A percentile compares a stretch with the other conserved stretches of the same genome.
These are phyloP conservation scores for Takifugu bimaculatus DNA, from an alignment of 2,113 vertebrate species.

Conservation along the genomic window DNA sequence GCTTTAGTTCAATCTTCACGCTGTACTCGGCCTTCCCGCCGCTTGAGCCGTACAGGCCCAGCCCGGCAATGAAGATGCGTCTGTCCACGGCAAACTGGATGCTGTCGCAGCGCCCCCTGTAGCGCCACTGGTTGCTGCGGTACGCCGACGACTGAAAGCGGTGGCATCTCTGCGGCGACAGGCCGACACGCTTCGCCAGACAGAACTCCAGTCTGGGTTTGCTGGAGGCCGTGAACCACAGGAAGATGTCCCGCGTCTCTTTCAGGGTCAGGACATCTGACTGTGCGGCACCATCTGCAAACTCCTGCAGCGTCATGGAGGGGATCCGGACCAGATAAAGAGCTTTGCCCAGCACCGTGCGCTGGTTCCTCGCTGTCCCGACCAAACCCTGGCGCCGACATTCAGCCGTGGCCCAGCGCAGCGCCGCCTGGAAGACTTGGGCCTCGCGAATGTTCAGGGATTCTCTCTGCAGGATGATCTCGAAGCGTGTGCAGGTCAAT, in stretches of 20 bases:
- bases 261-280: constrained; percentile 86
- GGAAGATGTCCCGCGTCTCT: constrained; percentile 87
- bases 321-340: constrained; percentile 88
- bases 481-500: constrained; percentile 89
- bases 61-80: constrained; percentile 88
- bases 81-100: constrained; percentile 94
- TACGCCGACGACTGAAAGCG: constrained; percentile 91
- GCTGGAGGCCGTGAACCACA: constrained; percentile 89
- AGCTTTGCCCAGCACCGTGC: constrained; percentile 83
- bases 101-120: constrained; percentile 91
- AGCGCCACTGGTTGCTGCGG: constrained; percentile 95
- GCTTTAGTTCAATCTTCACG: constrained; percentile 90
- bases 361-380: constrained; percentile 78
- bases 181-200: constrained; percentile 79
- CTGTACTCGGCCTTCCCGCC: constrained; percentile 88
- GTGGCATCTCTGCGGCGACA: constrained; percentile 85
- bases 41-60: constrained; percentile 90
- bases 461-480: constrained; percentile 88
- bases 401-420: constrained; percentile 88
- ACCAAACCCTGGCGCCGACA: constrained; percentile 84
- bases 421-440: constrained; percentile 84
- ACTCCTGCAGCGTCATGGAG: constrained; percentile 91
- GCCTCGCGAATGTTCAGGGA: constrained; percentile 88
- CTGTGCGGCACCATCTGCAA: constrained; percentile 88
- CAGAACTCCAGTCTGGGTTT: constrained; percentile 89